phyloP scores from a whole-genome alignment of 2,113 vertebrate genomes.

The Hydropotes inermis region DNA sequence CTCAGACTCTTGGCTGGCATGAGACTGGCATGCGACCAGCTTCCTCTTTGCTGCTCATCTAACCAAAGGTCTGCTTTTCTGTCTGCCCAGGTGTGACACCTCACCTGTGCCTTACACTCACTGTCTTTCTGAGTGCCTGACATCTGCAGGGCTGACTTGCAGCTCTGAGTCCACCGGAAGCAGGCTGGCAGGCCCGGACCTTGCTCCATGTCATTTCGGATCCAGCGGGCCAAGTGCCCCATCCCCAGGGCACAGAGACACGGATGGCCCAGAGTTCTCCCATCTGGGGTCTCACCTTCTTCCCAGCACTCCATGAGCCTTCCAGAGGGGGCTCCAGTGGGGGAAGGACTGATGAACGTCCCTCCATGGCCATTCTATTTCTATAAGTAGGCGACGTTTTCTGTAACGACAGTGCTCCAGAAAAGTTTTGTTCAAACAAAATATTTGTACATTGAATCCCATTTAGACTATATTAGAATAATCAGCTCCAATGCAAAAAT shows the following conservation, averaged over 20 bases:
- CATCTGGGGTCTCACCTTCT: not conserved
- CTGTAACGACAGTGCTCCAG: not conserved
- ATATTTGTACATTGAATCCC: not conserved
- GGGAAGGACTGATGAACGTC: not conserved
- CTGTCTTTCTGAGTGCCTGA: too few species aligned
- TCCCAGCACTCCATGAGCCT: rapidly evolving
- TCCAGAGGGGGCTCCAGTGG: rapidly evolving
- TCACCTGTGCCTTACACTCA: not conserved
- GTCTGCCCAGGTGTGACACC: not conserved
- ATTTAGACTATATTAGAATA: constrained; percentile 10
- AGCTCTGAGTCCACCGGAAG: not conserved
- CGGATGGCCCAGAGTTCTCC: not conserved
- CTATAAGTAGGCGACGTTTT: not conserved
- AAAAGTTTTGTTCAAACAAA: constrained; percentile 4
- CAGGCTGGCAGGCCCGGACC: not conserved
- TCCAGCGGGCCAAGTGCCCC: not conserved
- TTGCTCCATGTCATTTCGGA: not conserved
- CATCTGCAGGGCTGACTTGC: not conserved
- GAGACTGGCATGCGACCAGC: not conserved
- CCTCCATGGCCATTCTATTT: not conserved
- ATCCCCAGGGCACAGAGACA: not conserved
- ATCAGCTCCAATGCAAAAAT: not conserved
- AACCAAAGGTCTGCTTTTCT: not conserved
- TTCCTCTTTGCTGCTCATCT: not conserved
- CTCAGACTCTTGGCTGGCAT: not conserved